A percentile compares a stretch with the other conserved stretches of the same genome.
Evolutionary conservation across 2,797 vertebrate species (phyloP).

Genomic region (Mastacembelus armatus): DNA sequence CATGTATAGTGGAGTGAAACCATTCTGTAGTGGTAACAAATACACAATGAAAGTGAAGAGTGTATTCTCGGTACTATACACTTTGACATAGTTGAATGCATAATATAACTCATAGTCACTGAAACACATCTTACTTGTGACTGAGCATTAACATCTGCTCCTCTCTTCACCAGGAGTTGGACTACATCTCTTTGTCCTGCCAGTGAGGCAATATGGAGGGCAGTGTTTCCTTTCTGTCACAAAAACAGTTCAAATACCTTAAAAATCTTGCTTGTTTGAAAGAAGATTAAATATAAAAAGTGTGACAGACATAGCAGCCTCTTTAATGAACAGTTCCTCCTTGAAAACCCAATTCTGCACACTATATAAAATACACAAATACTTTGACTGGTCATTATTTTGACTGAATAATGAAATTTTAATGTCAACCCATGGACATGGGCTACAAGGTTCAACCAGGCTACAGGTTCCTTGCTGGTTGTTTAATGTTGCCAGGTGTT

Average conservation of each 20-base stretch:
- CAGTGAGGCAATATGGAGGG: constrained; percentile 96
- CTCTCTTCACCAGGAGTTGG: constrained; percentile 92
- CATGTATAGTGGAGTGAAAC: constrained; percentile 98
- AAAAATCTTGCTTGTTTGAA: background rate
- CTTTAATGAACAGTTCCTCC: background rate
- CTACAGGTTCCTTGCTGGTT: constrained; percentile 45
- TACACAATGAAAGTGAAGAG: background rate
- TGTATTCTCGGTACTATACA: background rate
- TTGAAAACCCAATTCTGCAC: background rate
- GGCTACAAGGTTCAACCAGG: constrained; percentile 24
- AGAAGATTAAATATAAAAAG: background rate
- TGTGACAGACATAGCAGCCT: background rate
- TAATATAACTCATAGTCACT: background rate
- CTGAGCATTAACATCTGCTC: constrained; percentile 94
- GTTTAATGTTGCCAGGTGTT: too few relatives aligned
- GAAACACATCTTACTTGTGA: constrained; percentile 87
- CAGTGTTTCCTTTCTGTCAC: constrained; percentile 96
- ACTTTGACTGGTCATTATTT: constrained; percentile 7
- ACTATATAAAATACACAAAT: background rate
- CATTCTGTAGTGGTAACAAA: constrained; percentile 86
- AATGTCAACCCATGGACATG: constrained; percentile 45
- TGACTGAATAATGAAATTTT: constrained; percentile 21
- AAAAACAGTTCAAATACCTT: constrained; percentile 1
- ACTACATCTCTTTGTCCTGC: constrained; percentile 95
- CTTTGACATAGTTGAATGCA: background rate